These are phyloP conservation scores for Aphelenchoides avenae DNA, from an alignment of 1,140 invertebrate genomes.

Conservation along the genomic window DNA sequence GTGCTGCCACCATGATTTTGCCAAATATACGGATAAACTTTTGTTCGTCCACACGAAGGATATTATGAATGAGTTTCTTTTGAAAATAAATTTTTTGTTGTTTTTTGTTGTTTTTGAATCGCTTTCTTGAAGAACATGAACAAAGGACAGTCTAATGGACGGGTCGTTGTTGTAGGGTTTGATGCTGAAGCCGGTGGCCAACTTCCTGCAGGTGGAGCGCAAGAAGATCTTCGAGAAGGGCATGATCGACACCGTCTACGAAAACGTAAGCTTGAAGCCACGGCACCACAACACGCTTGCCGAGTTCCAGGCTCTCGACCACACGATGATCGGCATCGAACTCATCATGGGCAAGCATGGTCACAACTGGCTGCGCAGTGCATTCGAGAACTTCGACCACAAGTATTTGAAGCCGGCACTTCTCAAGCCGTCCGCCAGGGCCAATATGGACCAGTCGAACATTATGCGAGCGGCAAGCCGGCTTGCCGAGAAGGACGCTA, in stretches of 20 bases:
- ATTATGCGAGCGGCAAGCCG: conserved; percentile 53
- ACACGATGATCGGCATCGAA: conserved; percentile 45
- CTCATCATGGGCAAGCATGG: conserved; percentile 38
- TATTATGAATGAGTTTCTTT: too few relatives aligned
- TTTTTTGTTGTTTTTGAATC: too few relatives aligned
- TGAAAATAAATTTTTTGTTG: too few relatives aligned
- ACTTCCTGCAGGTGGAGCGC: conserved; percentile 63
- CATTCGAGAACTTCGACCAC: conserved; percentile 53
- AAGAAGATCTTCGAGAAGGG: conserved; percentile 44
- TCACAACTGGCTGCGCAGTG: conserved; percentile 28
- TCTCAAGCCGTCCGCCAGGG: conserved; percentile 43
- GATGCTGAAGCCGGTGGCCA: conserved; percentile 64
- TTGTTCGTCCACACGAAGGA: too few relatives aligned
- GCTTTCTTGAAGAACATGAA: too few relatives aligned
- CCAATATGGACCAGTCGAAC: conserved; percentile 41
- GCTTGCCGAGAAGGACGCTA: too few relatives aligned
- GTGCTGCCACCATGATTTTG: too few relatives aligned
- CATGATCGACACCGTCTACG: conserved; percentile 53
- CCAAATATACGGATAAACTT: too few relatives aligned
- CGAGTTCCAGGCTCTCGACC: conserved; percentile 37
- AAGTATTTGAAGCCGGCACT: conserved; percentile 50
- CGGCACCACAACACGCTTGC: too few relatives aligned
- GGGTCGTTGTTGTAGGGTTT: too few relatives aligned
- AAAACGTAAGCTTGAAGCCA: too few relatives aligned
- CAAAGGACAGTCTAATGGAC: too few relatives aligned